Percentiles rank a stretch among this genome's conserved stretches.
These are phyloP conservation scores for Nomada ruficornis DNA, from an alignment of 2,888 invertebrate species.

Conservation along the genomic window DNA sequence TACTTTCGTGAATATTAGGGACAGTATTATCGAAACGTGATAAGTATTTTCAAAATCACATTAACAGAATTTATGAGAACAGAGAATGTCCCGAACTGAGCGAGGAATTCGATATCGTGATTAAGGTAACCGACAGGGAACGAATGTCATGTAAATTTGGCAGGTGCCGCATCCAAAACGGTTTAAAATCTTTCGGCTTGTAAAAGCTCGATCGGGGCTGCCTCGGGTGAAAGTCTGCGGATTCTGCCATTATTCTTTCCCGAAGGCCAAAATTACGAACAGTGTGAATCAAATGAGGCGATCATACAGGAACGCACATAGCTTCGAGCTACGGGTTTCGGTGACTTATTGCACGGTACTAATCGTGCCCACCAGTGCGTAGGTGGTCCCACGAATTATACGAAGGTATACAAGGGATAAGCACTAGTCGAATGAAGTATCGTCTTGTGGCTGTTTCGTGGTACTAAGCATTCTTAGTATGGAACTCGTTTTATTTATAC, in stretches of 20 bases:
- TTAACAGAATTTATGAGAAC: background rate
- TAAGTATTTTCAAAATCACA: background rate
- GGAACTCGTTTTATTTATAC: background rate
- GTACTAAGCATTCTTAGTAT: background rate
- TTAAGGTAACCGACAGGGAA: slow-evolving; percentile 34
- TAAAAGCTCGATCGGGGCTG: slow-evolving; percentile 37
- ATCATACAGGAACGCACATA: slow-evolving; percentile 80
- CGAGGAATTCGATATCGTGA: slow-evolving; percentile 5
- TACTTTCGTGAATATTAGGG: no score
- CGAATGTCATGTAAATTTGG: slow-evolving; percentile 59
- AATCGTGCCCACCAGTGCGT: slow-evolving; percentile 66
- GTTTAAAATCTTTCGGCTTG: slow-evolving; percentile 20
- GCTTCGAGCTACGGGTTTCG: slow-evolving; percentile 72
- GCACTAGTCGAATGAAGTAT: slow-evolving; percentile 5
- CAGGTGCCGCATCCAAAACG: slow-evolving; percentile 58
- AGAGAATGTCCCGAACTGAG: background rate
- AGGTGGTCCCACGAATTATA: slow-evolving; percentile 70
- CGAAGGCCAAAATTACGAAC: slow-evolving; percentile 76
- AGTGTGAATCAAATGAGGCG: slow-evolving; percentile 79
- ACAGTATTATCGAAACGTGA: background rate
- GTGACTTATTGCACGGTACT: slow-evolving; percentile 79
- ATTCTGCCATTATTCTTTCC: slow-evolving; percentile 74
- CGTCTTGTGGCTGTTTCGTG: background rate
- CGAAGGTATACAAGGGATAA: slow-evolving; percentile 5
- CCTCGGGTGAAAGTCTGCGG: slow-evolving; percentile 71